Evolutionary conservation across 2,797 vertebrate genomes (phyloP), one percentile per base, ranked within the genome.

Genomic region (Labeo calbasu): DNA sequence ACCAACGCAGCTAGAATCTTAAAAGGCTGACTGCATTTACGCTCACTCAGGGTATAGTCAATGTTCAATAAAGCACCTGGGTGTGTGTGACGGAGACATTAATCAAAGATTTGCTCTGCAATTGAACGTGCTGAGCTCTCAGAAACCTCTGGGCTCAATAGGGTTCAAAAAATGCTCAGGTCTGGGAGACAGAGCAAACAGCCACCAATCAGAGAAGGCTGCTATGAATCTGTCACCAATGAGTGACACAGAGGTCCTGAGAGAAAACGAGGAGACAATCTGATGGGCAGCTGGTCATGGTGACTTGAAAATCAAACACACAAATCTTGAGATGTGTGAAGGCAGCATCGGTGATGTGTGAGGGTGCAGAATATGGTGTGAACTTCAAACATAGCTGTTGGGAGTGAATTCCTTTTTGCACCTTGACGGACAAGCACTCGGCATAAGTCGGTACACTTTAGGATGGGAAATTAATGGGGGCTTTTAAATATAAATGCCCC

Each of bases 141-240:
- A 46, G 75, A 77, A 61, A 46, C 32, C 10, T 57, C 25, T 21
- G 36, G 21, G 10, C 32, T 63, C 70, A 43, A 28, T 73, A 73
- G 51, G n/a, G 10, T 15, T 73, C 65, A 51, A 23, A 43, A 63
- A 46, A 63, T 3, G 1, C 12, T 25, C 32, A 43, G 25, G 51
- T 61, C 46, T 21, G 7, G 48, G 46, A 23, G 19, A 46, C 21
- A 28, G 57, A 21, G 46, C 5, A 12, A 51, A 25, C 69, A 40
- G 75, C 21, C 83, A 85, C 55, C 78, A 70, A 63, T 86, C 85
- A 86, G 51, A 84, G 70, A 1, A 12, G 21, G 0, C 32, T 85
- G 50, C 77, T 59, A 61, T 66, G 53, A 7, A 36, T 13, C 81
- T 77, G 63, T 78, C 65, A 69, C n/a, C 13, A 59, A 2, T 69